These are phyloP conservation scores for Umimayanthus chanpuru DNA, from an alignment of 92 coral and sea anemone genomes.

Conservation along the genomic window DNA sequence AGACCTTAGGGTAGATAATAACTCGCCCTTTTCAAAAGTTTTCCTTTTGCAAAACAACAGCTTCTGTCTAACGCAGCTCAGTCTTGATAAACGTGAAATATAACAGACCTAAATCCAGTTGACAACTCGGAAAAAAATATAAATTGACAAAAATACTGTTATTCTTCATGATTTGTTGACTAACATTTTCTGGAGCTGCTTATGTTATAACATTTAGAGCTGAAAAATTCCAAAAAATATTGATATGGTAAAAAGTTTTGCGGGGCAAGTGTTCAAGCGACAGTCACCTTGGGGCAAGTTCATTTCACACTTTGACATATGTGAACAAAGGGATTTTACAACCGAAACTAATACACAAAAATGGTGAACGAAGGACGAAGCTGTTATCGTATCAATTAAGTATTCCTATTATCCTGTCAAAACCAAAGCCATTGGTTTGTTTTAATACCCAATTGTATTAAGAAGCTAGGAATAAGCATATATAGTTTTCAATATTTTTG, in stretches of 20 bases:
- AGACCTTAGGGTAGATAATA: neutral
- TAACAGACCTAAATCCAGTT: neutral
- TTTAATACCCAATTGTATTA: neutral
- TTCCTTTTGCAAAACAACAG: too few species aligned
- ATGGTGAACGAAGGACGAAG: neutral
- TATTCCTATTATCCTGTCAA: neutral
- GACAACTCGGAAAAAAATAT: neutral
- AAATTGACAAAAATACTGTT: too few species aligned
- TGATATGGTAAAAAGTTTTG: neutral
- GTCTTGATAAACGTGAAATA: neutral
- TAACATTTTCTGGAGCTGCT: neutral
- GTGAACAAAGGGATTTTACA: neutral
- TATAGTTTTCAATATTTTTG: neutral
- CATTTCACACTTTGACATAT: neutral
- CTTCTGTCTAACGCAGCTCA: too few species aligned
- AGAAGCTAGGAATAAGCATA: neutral
- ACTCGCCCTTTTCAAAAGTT: neutral
- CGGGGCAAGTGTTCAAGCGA: neutral
- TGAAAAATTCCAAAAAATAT: too few species aligned
- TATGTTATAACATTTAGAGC: neutral
- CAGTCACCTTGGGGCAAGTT: neutral
- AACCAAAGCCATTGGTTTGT: neutral
- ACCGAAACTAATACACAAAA: neutral
- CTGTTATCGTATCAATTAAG: neutral
- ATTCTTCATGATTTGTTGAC: neutral